These are phyloP conservation scores for Folsomia candida DNA, from an alignment of 2,888 invertebrate genomes.

Conservation along the genomic window DNA sequence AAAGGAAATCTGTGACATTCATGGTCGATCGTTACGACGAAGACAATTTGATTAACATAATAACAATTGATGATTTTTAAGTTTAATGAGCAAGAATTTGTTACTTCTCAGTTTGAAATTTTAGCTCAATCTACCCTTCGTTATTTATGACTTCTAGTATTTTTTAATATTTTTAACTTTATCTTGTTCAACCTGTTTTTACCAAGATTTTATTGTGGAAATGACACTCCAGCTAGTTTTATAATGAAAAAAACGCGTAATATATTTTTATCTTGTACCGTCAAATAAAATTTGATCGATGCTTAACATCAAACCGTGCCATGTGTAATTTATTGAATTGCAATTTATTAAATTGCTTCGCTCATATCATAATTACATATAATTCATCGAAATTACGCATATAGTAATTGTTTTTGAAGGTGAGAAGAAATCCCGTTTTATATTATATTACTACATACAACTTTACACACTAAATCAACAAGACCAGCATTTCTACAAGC, in stretches of 20 bases:
- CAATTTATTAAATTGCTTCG: too few species aligned
- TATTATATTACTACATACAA: too few species aligned
- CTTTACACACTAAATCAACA: background rate
- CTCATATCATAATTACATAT: too few species aligned
- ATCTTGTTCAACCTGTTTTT: background rate
- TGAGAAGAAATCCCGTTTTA: too few species aligned
- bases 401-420: too few species aligned
- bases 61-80: background rate
- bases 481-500: background rate
- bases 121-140: background rate
- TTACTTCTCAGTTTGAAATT: background rate
- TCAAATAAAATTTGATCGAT: too few species aligned
- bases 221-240: background rate
- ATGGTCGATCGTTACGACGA: background rate
- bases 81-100: too few species aligned
- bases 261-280: too few species aligned
- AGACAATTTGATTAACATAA: background rate
- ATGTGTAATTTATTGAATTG: too few species aligned
- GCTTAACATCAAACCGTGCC: too few species aligned
- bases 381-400: too few species aligned
- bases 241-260: background rate
- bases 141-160: background rate
- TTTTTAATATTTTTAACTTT: background rate
- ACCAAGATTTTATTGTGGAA: background rate
- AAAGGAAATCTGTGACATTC: background rate